Evolutionary conservation across 2,888 invertebrate species (phyloP).

Genomic region (Nebria salina): DNA sequence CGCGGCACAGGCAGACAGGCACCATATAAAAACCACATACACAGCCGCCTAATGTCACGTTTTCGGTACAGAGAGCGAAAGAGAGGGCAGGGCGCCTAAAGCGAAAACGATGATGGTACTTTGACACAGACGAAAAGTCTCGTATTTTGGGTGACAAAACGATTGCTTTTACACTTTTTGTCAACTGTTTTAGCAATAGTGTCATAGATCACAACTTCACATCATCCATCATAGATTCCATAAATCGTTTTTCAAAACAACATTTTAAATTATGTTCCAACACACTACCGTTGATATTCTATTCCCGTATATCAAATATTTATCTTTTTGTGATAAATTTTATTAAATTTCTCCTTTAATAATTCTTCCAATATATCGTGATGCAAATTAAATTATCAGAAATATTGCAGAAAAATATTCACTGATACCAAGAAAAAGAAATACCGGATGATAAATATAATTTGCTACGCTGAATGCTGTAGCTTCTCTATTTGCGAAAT

Average conservation of each 20-base stretch:
- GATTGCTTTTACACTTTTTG: neutral
- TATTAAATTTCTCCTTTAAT: no score
- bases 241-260: no score
- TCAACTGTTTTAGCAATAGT: neutral
- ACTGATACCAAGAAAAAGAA: neutral
- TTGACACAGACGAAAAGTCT: conserved; percentile 7
- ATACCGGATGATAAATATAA: conserved; percentile 20
- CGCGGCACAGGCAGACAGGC: neutral
- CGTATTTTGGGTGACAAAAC: neutral
- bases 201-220: neutral
- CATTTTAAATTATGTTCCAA: no score
- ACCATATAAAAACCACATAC: conserved; percentile 18
- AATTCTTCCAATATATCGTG: no score
- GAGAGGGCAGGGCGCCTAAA: neutral
- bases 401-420: neutral
- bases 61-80: neutral
- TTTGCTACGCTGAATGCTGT: conserved; percentile 19
- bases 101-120: neutral
- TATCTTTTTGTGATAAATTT: no score
- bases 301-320: no score
- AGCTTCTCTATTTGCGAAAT: conserved; percentile 21
- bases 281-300: no score
- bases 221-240: neutral
- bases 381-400: neutral
- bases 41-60: neutral